phyloP scores from a whole-genome alignment of 2,888 invertebrate species.

The Trichopria drosophilae region DNA sequence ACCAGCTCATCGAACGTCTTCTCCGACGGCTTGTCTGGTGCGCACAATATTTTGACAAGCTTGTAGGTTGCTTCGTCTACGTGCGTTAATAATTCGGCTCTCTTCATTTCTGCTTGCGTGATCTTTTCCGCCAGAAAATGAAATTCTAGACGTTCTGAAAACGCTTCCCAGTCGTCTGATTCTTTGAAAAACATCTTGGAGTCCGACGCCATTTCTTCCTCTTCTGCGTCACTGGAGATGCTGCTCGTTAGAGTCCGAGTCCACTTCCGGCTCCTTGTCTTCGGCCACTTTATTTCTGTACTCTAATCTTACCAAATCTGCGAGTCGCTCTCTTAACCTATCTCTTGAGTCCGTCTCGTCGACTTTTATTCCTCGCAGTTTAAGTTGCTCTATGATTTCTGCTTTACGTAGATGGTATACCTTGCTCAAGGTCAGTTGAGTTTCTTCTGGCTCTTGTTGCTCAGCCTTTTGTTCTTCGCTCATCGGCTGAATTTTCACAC shows the following conservation, averaged over 20 bases:
- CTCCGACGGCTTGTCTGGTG: slow-evolving; percentile 19
- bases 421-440: slow-evolving; percentile 13
- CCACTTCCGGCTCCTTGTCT: no score
- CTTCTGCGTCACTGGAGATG: no score
- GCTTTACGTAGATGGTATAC: slow-evolving; percentile 18
- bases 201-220: slow-evolving; percentile 10
- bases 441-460: neutral
- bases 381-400: slow-evolving; percentile 16
- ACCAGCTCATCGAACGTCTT: slow-evolving; percentile 21
- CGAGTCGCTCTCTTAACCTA: slow-evolving; percentile 17
- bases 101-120: slow-evolving; percentile 16
- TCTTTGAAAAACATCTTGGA: slow-evolving; percentile 11
- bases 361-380: slow-evolving; percentile 15
- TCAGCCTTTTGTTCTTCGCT: slow-evolving; percentile 8
- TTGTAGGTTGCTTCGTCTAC: slow-evolving; percentile 28
- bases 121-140: slow-evolving; percentile 23
- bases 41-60: slow-evolving; percentile 20
- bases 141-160: slow-evolving; percentile 23
- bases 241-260: no score
- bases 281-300: no score
- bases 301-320: slow-evolving; percentile 12
- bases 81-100: slow-evolving; percentile 23
- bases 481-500: slow-evolving; percentile 13
- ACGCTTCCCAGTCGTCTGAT: slow-evolving; percentile 26
- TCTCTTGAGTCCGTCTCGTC: slow-evolving; percentile 18